Conservation (phyloP, 2,113 vertebrate species). For the Sprattus sprattus region DNA sequence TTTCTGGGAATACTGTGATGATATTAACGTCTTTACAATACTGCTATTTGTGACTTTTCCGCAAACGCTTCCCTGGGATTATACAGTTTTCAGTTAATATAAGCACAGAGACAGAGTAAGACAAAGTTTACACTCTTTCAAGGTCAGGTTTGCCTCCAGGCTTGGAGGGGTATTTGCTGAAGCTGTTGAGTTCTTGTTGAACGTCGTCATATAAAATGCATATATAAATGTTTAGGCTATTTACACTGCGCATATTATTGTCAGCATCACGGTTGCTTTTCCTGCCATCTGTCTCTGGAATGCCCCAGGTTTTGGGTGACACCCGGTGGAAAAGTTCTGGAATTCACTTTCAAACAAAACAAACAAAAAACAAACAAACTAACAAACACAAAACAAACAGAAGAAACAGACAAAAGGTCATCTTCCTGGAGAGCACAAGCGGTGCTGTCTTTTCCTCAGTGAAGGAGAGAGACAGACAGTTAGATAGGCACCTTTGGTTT, state of each 20-base stretch:
- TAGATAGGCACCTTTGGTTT: conserved; percentile 69
- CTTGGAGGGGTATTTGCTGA: conserved; percentile 42
- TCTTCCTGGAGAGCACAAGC: conserved; percentile 32
- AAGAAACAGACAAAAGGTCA: conserved; percentile 48
- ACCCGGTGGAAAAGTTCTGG: conserved; percentile 27
- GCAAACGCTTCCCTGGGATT: conserved; percentile 42
- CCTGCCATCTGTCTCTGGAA: conserved; percentile 54
- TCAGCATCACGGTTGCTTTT: conserved; percentile 54
- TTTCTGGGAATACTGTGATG: conserved; percentile 65
- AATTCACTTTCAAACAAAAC: conserved; percentile 34
- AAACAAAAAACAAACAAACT: conserved; percentile 26
- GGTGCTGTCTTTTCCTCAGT: conserved; percentile 13
- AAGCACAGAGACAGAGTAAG: conserved; percentile 44
- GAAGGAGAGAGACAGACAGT: conserved; percentile 16
- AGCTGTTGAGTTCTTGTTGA: conserved; percentile 33
- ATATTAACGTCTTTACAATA: conserved; percentile 32
- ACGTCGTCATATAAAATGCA: conserved; percentile 63
- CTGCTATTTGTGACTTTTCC: conserved; percentile 9
- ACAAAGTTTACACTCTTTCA: conserved; percentile 22
- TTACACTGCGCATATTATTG: conserved; percentile 66
- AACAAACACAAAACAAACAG: conserved; percentile 28
- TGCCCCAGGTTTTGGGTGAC: conserved; percentile 50
- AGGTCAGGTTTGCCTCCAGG: neutral
- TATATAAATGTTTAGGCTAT: conserved; percentile 67
- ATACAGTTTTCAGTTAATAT: conserved; percentile 49